These are phyloP conservation scores for Propithecus coquereli DNA, from an alignment of 2,113 vertebrate genomes.

Conservation along the genomic window DNA sequence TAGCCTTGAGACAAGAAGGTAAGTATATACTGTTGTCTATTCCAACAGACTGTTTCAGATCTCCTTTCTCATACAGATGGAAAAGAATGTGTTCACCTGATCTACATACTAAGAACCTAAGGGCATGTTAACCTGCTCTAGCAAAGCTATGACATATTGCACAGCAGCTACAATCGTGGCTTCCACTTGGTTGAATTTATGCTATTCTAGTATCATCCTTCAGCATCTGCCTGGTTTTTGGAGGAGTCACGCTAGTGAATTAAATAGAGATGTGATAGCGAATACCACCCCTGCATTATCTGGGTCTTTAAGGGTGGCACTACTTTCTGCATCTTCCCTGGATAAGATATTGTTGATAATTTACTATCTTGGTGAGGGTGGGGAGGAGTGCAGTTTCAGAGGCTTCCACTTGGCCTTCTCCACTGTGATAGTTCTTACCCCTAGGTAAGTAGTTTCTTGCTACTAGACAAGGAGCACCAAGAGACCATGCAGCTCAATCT, in stretches of 20 bases:
- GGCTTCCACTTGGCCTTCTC: constrained; percentile 6
- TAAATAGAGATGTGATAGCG: background rate
- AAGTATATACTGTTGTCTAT: background rate
- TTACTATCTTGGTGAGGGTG: background rate
- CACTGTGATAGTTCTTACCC: background rate
- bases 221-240: background rate
- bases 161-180: background rate
- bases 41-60: background rate
- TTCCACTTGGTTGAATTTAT: background rate
- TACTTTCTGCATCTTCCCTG: background rate
- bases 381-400: background rate
- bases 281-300: background rate
- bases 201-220: background rate
- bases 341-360: background rate
- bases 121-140: background rate
- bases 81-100: background rate
- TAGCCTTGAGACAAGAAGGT: background rate
- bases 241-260: background rate
- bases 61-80: background rate
- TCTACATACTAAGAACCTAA: background rate
- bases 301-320: background rate
- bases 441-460: background rate
- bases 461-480: background rate
- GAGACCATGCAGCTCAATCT: background rate
- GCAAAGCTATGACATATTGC: background rate